Percentiles rank a stretch among this genome's conserved stretches.
phyloP scores from a whole-genome alignment of 2,113 vertebrate genomes.

The Athene cunicularia region DNA sequence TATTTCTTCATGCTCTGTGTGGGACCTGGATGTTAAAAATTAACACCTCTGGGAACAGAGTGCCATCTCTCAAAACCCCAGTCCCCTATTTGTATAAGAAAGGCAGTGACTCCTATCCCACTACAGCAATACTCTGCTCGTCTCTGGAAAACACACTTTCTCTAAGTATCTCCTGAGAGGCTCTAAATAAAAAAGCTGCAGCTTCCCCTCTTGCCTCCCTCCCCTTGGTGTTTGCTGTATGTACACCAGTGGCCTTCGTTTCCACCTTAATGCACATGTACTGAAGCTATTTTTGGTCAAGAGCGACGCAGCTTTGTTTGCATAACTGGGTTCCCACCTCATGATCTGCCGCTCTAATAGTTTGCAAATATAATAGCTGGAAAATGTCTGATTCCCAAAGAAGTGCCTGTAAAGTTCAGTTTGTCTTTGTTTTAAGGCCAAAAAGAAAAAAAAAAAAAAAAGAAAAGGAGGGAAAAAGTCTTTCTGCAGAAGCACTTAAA shows the following conservation, averaged over 20 bases:
- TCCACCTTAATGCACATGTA: slow-evolving; percentile 58
- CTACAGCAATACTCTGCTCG: neutral
- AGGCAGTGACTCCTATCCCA: neutral
- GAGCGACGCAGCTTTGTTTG: slow-evolving; percentile 55
- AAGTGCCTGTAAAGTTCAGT: slow-evolving; percentile 1
- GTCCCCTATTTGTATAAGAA: neutral
- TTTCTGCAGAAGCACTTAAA: neutral
- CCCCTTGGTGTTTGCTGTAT: neutral
- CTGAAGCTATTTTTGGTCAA: slow-evolving; percentile 54
- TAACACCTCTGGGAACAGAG: neutral
- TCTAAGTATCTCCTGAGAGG: neutral
- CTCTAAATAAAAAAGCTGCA: neutral
- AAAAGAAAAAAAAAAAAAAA: neutral
- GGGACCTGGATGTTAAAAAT: neutral
- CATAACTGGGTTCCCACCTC: slow-evolving; percentile 64
- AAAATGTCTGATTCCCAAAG: neutral
- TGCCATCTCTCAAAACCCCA: neutral
- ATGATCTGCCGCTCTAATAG: slow-evolving; percentile 50
- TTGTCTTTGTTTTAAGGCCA: neutral
- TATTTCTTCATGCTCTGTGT: neutral
- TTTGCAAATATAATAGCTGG: slow-evolving; percentile 40
- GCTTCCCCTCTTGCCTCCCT: neutral
- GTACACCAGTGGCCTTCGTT: neutral
- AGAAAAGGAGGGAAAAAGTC: neutral
- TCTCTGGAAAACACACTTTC: neutral